Conservation (phyloP, 92 coral and sea anemone genomes). For the Porites cylindrica region DNA sequence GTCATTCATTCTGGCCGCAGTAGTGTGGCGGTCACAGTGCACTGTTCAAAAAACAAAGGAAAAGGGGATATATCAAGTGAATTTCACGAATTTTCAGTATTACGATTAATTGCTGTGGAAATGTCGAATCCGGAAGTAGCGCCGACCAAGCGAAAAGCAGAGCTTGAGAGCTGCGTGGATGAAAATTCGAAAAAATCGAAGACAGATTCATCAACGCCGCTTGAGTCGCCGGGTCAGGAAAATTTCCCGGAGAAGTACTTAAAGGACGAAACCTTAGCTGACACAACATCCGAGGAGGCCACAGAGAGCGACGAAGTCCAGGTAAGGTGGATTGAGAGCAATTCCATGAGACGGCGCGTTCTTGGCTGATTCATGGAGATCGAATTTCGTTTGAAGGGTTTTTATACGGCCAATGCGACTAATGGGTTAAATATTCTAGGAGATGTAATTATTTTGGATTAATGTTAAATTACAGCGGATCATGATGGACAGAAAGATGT, state of each 20-base stretch:
- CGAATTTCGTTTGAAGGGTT: slow-evolving; percentile 43
- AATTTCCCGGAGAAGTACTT: slow-evolving; percentile 21
- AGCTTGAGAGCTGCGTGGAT: slow-evolving; percentile 68
- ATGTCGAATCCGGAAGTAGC: slow-evolving; percentile 65
- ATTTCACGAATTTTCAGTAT: not conserved
- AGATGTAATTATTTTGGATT: slow-evolving; percentile 40
- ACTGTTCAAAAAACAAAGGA: not conserved
- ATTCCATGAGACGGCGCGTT: slow-evolving; percentile 17
- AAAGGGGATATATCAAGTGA: slow-evolving; percentile 31
- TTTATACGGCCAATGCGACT: slow-evolving; percentile 11
- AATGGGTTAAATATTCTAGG: not conserved
- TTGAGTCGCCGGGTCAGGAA: slow-evolving; percentile 21
- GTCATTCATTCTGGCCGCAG: slow-evolving; percentile 21
- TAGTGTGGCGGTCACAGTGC: slow-evolving; percentile 28
- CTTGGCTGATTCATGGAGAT: not conserved
- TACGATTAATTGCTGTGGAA: slow-evolving; percentile 4
- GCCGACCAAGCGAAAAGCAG: slow-evolving; percentile 70
- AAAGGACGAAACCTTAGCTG: slow-evolving; percentile 49
- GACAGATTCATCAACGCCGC: slow-evolving; percentile 41
- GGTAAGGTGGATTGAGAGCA: slow-evolving; percentile 29
- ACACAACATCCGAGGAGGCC: slow-evolving; percentile 12
- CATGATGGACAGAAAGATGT: not conserved
- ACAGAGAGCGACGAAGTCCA: slow-evolving; percentile 36
- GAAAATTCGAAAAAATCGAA: slow-evolving; percentile 79
- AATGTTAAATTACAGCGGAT: slow-evolving; percentile 4